A percentile compares a stretch with the other conserved stretches of the same genome.
Conservation (phyloP, 2,888 invertebrate species). For the Atherix ibis region DNA sequence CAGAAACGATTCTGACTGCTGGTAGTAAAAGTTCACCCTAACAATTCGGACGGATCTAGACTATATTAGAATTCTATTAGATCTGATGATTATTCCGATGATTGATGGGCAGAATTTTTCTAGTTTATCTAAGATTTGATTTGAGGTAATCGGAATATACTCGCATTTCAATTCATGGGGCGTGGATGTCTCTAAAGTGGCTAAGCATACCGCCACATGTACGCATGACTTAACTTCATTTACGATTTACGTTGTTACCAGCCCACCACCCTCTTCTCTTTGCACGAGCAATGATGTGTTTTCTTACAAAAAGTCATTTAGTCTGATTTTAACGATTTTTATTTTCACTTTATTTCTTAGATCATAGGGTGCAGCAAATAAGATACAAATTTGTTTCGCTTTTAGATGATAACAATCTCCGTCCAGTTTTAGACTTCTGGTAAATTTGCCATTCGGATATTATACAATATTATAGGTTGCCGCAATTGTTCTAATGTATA, state of each 20-base stretch:
- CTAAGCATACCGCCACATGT: too few relatives aligned
- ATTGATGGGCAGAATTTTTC: constrained; percentile 6
- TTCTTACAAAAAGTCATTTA: not conserved
- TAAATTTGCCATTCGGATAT: not conserved
- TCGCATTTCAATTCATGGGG: too few relatives aligned
- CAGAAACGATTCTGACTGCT: too few relatives aligned
- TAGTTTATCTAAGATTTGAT: not conserved
- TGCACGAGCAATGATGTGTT: not conserved
- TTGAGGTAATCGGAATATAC: too few relatives aligned
- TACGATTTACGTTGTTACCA: too few relatives aligned
- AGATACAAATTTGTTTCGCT: not conserved
- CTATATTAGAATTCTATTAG: too few relatives aligned
- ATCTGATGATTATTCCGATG: constrained; percentile 7
- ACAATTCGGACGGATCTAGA: too few relatives aligned
- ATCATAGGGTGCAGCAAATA: not conserved
- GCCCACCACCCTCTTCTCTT: too few relatives aligned
- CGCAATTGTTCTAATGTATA: not conserved
- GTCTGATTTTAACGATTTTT: too few relatives aligned
- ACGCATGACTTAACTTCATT: too few relatives aligned
- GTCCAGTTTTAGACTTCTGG: not conserved
- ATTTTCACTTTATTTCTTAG: not conserved
- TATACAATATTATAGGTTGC: not conserved
- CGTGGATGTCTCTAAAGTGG: too few relatives aligned
- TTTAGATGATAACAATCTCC: not conserved
- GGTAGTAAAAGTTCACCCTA: too few relatives aligned